These are phyloP conservation scores for Mastomys natalensis DNA, from an alignment of 2,113 vertebrate species.

Conservation along the genomic window DNA sequence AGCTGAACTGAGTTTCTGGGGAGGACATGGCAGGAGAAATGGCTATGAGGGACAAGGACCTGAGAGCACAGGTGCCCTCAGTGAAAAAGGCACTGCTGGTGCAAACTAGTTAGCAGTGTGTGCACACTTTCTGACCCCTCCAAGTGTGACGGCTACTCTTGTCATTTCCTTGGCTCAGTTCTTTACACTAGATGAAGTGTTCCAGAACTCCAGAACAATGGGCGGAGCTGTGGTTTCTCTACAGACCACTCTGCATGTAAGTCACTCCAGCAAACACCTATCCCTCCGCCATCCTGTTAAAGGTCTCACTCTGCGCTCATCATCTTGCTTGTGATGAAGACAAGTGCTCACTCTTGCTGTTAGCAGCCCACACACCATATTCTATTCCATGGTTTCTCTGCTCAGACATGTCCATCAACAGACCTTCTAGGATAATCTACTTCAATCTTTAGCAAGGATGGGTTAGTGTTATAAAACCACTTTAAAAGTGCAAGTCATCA, in stretches of 20 bases:
- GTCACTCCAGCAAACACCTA: not conserved
- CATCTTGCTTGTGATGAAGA: not conserved
- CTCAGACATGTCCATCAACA: slow-evolving; percentile 71
- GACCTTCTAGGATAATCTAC: slow-evolving; percentile 77
- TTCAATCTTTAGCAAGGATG: slow-evolving; percentile 81
- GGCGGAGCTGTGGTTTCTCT: not conserved
- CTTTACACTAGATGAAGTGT: not conserved
- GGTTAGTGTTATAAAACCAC: slow-evolving; percentile 90
- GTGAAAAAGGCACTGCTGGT: slow-evolving; percentile 89
- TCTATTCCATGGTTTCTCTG: slow-evolving; percentile 74
- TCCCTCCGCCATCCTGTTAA: not conserved
- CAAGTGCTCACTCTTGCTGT: not conserved
- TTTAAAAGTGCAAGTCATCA: slow-evolving; percentile 89
- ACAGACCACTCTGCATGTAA: not conserved
- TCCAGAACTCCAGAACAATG: slow-evolving; percentile 12
- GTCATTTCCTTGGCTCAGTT: slow-evolving; percentile 7
- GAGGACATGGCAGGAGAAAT: slow-evolving; percentile 44
- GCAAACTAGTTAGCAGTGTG: slow-evolving; percentile 81
- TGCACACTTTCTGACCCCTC: slow-evolving; percentile 30
- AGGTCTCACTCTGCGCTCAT: not conserved
- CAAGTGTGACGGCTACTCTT: not conserved
- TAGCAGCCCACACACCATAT: not conserved
- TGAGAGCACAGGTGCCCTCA: slow-evolving; percentile 69
- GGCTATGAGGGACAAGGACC: slow-evolving; percentile 65
- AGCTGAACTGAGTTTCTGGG: slow-evolving; percentile 48